A percentile compares a stretch with the other conserved stretches of the same genome.
Conservation (phyloP, 2,113 vertebrate species). For the Beaufortia kweichowensis region DNA sequence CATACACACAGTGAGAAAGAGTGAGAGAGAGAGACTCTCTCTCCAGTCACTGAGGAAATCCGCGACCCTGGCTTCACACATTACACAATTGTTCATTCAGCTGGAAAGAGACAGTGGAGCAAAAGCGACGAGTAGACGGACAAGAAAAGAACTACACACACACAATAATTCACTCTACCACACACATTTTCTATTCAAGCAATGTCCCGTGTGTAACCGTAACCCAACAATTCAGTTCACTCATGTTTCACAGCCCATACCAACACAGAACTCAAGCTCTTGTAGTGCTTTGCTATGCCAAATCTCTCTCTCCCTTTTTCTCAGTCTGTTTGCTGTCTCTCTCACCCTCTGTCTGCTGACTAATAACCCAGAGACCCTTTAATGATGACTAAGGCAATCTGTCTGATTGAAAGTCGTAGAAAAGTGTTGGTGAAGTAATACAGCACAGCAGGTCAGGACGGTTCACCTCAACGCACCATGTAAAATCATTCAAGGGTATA, state of each 20-base stretch:
- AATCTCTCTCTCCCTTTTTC: background rate
- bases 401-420: slow-evolving; percentile 14
- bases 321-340: background rate
- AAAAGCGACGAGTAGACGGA: slow-evolving; percentile 13
- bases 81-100: slow-evolving; percentile 58
- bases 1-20: slow-evolving; percentile 17
- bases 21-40: slow-evolving; percentile 33
- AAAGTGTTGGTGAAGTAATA: slow-evolving; percentile 17
- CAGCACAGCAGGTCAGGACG: background rate
- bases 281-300: slow-evolving; percentile 23
- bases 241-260: slow-evolving; percentile 40
- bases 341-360: slow-evolving; percentile 2
- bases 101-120: slow-evolving; percentile 50
- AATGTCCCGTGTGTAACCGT: slow-evolving; percentile 2
- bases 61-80: slow-evolving; percentile 42
- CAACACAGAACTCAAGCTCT: slow-evolving; percentile 11
- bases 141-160: slow-evolving; percentile 17
- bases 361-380: background rate
- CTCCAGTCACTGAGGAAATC: slow-evolving; percentile 51
- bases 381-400: slow-evolving; percentile 22
- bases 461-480: background rate
- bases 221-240: slow-evolving; percentile 36
- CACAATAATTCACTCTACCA: slow-evolving; percentile 40
- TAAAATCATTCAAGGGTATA: slow-evolving; percentile 10
- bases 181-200: slow-evolving; percentile 3